Conservation (phyloP, 2,888 invertebrate genomes). For the Caenorhabditis sp. region DNA sequence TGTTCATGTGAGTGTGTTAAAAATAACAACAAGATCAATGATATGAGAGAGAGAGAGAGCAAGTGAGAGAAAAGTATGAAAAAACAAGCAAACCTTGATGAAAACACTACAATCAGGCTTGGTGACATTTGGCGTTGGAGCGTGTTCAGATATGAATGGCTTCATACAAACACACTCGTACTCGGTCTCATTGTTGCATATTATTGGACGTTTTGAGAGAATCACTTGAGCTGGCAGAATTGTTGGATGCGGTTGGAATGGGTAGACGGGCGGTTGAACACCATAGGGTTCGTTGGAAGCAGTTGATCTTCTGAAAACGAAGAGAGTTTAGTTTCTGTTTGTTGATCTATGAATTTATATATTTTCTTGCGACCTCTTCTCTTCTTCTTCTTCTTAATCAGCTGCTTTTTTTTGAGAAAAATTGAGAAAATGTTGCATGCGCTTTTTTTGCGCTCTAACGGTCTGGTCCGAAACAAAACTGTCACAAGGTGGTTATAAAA, state of each 20-base stretch:
- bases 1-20: too few species aligned
- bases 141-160: conserved; percentile 28
- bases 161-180: conserved; percentile 64
- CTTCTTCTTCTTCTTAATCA: neutral
- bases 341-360: too few species aligned
- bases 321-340: neutral
- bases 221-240: conserved; percentile 14
- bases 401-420: neutral
- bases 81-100: conserved; percentile 28
- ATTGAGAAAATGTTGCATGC: too few species aligned
- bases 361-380: neutral
- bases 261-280: conserved; percentile 23
- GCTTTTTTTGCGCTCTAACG: too few species aligned
- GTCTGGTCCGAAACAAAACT: too few species aligned
- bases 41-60: neutral
- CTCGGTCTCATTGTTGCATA: conserved; percentile 66
- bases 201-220: conserved; percentile 34
- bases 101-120: conserved; percentile 42
- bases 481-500: too few species aligned
- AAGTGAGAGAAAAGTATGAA: neutral
- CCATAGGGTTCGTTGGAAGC: conserved; percentile 25
- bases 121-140: neutral
- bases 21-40: too few species aligned
- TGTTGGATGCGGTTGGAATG: conserved; percentile 26
- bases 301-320: conserved; percentile 20